A percentile compares a stretch with the other conserved stretches of the same genome.
phyloP scores from a whole-genome alignment of 2,113 vertebrate genomes.

The Casuarius casuarius region DNA sequence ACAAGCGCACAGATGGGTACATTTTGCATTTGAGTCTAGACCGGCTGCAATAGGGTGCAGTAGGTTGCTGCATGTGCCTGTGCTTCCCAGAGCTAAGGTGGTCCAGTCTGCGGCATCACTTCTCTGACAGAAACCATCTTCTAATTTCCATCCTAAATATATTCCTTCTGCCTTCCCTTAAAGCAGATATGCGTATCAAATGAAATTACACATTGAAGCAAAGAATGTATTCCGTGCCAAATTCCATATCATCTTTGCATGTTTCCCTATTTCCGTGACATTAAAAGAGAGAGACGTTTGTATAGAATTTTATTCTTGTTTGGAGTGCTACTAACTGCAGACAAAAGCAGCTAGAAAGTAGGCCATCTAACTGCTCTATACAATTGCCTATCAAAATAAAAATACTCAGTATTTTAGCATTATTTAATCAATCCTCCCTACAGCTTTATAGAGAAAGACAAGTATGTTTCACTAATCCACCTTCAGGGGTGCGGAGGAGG shows the following conservation, averaged over 20 bases:
- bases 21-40: not conserved
- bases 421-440: not conserved
- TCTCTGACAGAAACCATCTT: not conserved
- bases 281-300: slow-evolving; percentile 17
- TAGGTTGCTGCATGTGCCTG: fast-evolving
- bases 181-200: not conserved
- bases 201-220: slow-evolving; percentile 43
- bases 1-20: fast-evolving
- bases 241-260: not conserved
- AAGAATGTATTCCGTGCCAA: not conserved
- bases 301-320: not conserved
- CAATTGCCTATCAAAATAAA: not conserved
- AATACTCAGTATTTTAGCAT: not conserved
- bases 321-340: slow-evolving; percentile 7
- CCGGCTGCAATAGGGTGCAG: not conserved
- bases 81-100: not conserved
- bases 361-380: not conserved
- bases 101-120: not conserved
- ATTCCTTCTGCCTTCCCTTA: not conserved
- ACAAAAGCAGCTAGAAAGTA: slow-evolving; percentile 34
- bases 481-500: not conserved
- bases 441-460: not conserved
- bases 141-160: slow-evolving; percentile 25
- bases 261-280: not conserved
- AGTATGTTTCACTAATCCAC: fast-evolving